Conservation (phyloP, 2,888 invertebrate species). For the Mellilla xanthometata region DNA sequence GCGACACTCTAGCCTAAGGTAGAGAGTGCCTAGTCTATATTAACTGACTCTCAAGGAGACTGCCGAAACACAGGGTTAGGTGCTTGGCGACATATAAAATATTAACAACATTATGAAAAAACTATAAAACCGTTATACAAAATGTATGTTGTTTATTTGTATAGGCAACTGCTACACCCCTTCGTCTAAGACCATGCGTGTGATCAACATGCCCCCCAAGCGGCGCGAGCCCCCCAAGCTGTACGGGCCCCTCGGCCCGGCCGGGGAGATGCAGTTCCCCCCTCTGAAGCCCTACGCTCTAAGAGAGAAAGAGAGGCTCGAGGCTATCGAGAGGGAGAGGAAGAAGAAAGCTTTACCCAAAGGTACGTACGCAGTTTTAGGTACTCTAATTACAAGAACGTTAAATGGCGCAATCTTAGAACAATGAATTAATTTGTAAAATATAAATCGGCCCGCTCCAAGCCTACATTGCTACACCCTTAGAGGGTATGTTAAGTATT, state of each 20-base stretch:
- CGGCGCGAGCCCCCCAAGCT: conserved; percentile 48
- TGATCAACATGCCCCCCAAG: conserved; percentile 67
- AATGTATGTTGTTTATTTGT: background rate
- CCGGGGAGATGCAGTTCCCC: conserved; percentile 83
- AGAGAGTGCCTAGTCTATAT: no score
- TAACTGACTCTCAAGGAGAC: no score
- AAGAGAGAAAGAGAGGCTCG: conserved; percentile 63
- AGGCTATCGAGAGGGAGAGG: conserved; percentile 53
- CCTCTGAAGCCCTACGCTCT: conserved; percentile 71
- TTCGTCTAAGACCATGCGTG: conserved; percentile 53
- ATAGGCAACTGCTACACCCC: conserved; percentile 70
- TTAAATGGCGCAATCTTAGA: no score
- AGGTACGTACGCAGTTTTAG: conserved; percentile 42
- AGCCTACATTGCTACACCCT: no score
- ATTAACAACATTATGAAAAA: background rate
- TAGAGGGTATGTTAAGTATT: no score
- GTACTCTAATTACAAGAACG: no score
- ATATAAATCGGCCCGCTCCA: no score
- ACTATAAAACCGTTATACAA: no score
- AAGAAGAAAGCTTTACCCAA: conserved; percentile 57
- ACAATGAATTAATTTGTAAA: no score
- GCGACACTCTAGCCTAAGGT: no score
- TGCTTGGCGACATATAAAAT: background rate
- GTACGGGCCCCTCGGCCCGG: conserved; percentile 67
- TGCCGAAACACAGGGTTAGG: no score